A percentile compares a stretch with the other conserved stretches of the same genome.
These are phyloP conservation scores for Philereme vetulata DNA, from an alignment of 2,888 invertebrate genomes.

Conservation along the genomic window DNA sequence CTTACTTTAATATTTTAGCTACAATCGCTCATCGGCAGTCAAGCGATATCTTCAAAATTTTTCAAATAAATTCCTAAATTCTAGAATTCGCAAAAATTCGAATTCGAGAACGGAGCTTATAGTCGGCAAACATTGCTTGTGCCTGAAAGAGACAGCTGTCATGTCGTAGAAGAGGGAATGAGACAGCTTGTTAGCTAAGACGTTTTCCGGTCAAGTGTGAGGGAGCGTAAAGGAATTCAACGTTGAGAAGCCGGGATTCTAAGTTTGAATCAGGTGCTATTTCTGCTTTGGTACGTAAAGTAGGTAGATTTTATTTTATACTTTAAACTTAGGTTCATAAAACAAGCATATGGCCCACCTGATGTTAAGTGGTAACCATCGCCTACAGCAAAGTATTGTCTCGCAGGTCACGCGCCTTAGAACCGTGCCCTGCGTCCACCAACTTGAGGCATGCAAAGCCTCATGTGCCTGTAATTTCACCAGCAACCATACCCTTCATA, in stretches of 20 bases:
- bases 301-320: no score
- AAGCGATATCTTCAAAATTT: slow-evolving; percentile 4
- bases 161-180: slow-evolving; percentile 12
- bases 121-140: slow-evolving; percentile 16
- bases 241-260: background rate
- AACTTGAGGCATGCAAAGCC: no score
- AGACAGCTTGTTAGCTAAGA: slow-evolving; percentile 24
- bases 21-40: no score
- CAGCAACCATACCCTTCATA: no score
- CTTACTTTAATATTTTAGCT: no score
- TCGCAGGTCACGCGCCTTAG: no score
- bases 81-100: slow-evolving; percentile 17
- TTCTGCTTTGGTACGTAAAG: background rate
- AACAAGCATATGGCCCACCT: no score
- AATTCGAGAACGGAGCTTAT: slow-evolving; percentile 19
- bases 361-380: no score
- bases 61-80: slow-evolving; percentile 17
- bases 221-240: slow-evolving; percentile 23
- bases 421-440: no score
- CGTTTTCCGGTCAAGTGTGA: slow-evolving; percentile 34
- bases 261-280: background rate
- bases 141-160: slow-evolving; percentile 26
- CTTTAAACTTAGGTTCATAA: no score
- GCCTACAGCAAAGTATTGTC: no score
- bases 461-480: no score